These are phyloP conservation scores for Chelon labrosus DNA, from an alignment of 2,797 vertebrate genomes.

Conservation along the genomic window DNA sequence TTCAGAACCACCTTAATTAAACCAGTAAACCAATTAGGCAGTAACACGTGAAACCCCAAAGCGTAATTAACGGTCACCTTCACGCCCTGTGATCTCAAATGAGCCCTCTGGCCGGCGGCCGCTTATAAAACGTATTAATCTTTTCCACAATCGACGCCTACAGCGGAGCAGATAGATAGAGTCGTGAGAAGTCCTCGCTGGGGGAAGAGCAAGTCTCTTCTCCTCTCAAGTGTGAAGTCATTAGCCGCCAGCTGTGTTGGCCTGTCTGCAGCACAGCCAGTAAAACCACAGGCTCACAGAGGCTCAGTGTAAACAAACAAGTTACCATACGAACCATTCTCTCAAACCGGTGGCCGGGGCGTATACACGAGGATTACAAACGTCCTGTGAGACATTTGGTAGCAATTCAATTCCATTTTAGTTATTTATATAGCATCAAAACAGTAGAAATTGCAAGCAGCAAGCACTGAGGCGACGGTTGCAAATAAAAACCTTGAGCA, in stretches of 20 bases:
- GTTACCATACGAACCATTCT: conserved; percentile 16
- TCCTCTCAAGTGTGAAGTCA: conserved; percentile 63
- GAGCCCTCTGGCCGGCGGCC: conserved; percentile 43
- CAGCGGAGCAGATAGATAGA: conserved; percentile 23
- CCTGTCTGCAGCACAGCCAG: conserved; percentile 43
- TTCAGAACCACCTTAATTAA: conserved; percentile 53
- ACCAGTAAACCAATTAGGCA: conserved; percentile 53
- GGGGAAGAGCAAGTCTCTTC: conserved; percentile 28
- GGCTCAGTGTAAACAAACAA: conserved; percentile 51
- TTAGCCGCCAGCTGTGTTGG: conserved; percentile 63
- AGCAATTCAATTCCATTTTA: no score
- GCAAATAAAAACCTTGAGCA: no score
- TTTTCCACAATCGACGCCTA: conserved; percentile 33
- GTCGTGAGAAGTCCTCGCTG: conserved; percentile 32
- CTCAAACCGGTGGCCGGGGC: conserved; percentile 4
- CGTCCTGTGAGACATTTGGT: no score
- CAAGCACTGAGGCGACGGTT: no score
- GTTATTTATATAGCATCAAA: no score
- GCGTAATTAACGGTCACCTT: conserved; percentile 64
- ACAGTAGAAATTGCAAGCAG: no score
- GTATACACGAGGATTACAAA: conserved; percentile 38
- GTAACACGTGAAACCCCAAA: conserved; percentile 42
- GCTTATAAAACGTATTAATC: conserved; percentile 48
- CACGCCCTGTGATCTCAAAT: conserved; percentile 54
- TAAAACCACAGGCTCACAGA: conserved; percentile 34